These are phyloP conservation scores for Cromileptes altivelis DNA, from an alignment of 2,113 vertebrate species.

Conservation along the genomic window DNA sequence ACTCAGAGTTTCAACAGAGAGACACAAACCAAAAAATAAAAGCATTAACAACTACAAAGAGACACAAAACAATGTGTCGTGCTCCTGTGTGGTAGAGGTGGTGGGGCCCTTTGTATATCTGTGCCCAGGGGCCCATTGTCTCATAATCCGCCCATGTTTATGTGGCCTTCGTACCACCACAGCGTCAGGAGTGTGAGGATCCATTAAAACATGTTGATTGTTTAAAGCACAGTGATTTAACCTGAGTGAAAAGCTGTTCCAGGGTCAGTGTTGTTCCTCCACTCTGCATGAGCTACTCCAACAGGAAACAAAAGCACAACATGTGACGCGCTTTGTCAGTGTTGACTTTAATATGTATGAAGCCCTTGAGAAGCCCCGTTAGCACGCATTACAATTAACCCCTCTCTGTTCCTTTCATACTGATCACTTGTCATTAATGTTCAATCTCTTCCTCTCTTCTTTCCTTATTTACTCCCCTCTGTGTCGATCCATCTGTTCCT, in stretches of 20 bases:
- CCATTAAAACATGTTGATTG: not conserved
- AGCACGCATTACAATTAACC: slow-evolving; percentile 38
- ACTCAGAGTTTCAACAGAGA: too few species aligned
- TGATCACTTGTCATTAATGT: slow-evolving; percentile 24
- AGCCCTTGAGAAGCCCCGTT: slow-evolving; percentile 8
- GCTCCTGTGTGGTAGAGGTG: too few species aligned
- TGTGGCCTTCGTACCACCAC: too few species aligned
- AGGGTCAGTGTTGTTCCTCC: not conserved
- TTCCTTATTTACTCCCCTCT: not conserved
- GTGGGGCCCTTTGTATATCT: too few species aligned
- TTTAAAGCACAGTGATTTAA: not conserved
- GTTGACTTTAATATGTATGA: slow-evolving; percentile 48
- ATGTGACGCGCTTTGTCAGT: not conserved
- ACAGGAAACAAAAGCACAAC: slow-evolving; percentile 12
- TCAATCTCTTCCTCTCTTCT: slow-evolving; percentile 6
- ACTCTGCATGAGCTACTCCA: not conserved
- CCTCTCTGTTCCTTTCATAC: slow-evolving; percentile 18
- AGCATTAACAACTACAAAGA: too few species aligned
- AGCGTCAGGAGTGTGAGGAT: not conserved
- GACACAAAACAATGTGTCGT: too few species aligned
- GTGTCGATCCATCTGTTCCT: slow-evolving; percentile 5
- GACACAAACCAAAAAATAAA: too few species aligned
- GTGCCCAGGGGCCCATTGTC: too few species aligned
- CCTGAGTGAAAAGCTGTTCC: not conserved
- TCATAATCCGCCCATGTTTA: too few species aligned